These are phyloP conservation scores for Blennius ocellaris DNA, from an alignment of 2,113 vertebrate species.

Conservation along the genomic window DNA sequence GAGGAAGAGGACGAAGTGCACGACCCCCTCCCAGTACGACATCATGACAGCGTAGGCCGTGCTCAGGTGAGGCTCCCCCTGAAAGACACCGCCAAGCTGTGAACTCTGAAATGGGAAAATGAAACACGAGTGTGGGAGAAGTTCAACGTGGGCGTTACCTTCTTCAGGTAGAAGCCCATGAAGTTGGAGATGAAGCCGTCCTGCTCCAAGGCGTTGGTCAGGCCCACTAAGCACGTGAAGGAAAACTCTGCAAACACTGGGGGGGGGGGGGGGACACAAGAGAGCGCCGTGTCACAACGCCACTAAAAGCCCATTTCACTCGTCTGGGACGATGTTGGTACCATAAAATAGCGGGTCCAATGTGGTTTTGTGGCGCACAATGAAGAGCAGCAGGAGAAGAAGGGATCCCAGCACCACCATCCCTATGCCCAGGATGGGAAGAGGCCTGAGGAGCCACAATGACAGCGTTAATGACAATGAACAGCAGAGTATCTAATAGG, in stretches of 20 bases:
- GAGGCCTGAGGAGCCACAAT: constrained; percentile 67
- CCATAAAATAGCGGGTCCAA: constrained; percentile 90
- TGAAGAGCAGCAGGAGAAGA: constrained; percentile 74
- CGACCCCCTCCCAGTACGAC: constrained; percentile 91
- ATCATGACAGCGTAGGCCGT: constrained; percentile 88
- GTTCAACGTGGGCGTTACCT: constrained; percentile 76
- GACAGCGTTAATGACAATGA: neutral
- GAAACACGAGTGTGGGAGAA: neutral
- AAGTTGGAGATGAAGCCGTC: constrained; percentile 88
- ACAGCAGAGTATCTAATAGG: no score
- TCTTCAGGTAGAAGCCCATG: constrained; percentile 86
- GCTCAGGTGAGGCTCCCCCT: constrained; percentile 90
- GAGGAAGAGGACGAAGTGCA: constrained; percentile 90
- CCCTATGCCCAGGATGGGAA: constrained; percentile 76
- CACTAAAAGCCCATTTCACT: no score
- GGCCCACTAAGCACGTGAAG: constrained; percentile 85
- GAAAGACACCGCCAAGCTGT: neutral
- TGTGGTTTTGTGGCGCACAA: constrained; percentile 63
- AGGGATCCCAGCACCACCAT: constrained; percentile 76
- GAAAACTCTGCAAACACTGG: constrained; percentile 88
- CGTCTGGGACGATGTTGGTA: constrained; percentile 55
- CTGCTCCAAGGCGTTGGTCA: constrained; percentile 90
- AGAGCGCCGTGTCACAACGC: neutral
- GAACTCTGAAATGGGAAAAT: neutral
- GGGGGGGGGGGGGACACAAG: no score